Percentiles rank a stretch among this genome's conserved stretches.
These are phyloP conservation scores for Eutrigla gurnardus DNA, from an alignment of 2,797 vertebrate genomes.

Conservation along the genomic window DNA sequence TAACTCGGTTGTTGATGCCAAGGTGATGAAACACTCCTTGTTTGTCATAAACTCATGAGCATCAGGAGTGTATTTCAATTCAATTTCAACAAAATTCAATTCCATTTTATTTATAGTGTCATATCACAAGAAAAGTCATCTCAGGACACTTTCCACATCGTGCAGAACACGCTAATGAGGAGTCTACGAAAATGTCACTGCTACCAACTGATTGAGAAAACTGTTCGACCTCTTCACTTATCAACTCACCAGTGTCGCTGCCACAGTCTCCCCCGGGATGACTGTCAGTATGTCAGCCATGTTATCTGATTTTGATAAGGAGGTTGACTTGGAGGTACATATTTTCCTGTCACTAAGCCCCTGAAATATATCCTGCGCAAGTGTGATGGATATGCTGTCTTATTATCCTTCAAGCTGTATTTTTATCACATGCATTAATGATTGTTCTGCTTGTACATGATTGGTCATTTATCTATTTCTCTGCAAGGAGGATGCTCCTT, in stretches of 20 bases:
- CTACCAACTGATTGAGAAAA: not conserved
- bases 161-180: too few relatives aligned
- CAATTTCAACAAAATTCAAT: too few relatives aligned
- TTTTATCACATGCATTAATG: not conserved
- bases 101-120: too few relatives aligned
- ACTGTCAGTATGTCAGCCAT: conserved; percentile 14
- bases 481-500: not conserved
- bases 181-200: too few relatives aligned
- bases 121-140: too few relatives aligned
- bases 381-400: conserved; percentile 1
- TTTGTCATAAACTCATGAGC: not conserved
- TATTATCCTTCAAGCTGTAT: not conserved
- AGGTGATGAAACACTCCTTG: not conserved
- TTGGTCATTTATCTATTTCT: not conserved
- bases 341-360: conserved; percentile 9
- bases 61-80: not conserved
- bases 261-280: not conserved
- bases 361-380: not conserved
- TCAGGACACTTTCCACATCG: too few relatives aligned
- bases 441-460: not conserved
- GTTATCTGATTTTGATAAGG: conserved; percentile 26
- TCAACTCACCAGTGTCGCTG: conserved; percentile 9
- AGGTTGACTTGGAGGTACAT: conserved; percentile 2
- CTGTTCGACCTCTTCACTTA: not conserved
- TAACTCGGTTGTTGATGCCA: not conserved